phyloP scores from a whole-genome alignment of 2,113 vertebrate genomes.

The Ranitomeya variabilis region DNA sequence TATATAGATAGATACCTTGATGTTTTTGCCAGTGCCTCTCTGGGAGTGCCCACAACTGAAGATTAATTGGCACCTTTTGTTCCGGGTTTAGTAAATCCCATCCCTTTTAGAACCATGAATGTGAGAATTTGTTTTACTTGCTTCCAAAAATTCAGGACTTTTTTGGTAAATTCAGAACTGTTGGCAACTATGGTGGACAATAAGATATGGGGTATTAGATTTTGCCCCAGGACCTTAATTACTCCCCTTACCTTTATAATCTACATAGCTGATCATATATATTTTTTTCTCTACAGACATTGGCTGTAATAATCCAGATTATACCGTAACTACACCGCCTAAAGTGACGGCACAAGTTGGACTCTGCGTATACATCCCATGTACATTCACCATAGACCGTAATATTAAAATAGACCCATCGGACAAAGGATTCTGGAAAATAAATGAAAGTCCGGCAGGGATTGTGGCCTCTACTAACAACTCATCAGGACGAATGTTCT shows the following conservation, averaged over 20 bases:
- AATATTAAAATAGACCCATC: neutral
- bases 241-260: neutral
- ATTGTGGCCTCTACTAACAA: neutral
- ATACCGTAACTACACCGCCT: neutral
- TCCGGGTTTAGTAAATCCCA: no score
- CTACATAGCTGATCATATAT: neutral
- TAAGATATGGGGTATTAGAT: neutral
- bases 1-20: no score
- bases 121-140: no score
- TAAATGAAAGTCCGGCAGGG: no score
- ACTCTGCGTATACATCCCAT: slow-evolving; percentile 38
- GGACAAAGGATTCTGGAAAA: neutral
- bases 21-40: no score
- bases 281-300: neutral
- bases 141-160: no score
- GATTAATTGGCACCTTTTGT: no score
- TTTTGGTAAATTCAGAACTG: no score
- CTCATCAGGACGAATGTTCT: neutral
- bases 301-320: neutral
- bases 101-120: no score
- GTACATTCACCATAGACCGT: neutral
- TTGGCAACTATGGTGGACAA: neutral
- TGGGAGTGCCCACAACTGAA: no score
- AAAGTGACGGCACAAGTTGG: neutral
- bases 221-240: neutral